These are phyloP conservation scores for Limulus polyphemus DNA, from an alignment of 2,888 invertebrate genomes.

Conservation along the genomic window DNA sequence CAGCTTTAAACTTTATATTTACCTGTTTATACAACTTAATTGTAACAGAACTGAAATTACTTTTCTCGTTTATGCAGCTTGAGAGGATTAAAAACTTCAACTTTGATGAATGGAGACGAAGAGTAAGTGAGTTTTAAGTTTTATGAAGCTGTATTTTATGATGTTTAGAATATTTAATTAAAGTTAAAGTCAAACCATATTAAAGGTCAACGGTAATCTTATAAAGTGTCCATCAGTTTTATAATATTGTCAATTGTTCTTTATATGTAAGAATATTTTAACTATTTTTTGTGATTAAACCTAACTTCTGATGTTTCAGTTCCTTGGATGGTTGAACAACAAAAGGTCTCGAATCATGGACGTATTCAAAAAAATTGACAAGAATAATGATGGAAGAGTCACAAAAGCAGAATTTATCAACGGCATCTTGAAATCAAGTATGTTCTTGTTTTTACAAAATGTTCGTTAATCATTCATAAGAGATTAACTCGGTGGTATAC, in stretches of 20 bases:
- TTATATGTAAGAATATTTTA: too few species aligned
- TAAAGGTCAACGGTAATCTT: too few species aligned
- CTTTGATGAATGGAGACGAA: constrained; percentile 98
- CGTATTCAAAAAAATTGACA: constrained; percentile 97
- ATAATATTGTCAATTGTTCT: too few species aligned
- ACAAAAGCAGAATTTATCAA: constrained; percentile 94
- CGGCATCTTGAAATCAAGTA: constrained; percentile 92
- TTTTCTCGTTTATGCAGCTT: constrained; percentile 40
- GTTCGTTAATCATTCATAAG: background rate
- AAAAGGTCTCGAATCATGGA: constrained; percentile 97
- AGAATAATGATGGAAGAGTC: constrained; percentile 92
- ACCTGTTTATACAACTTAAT: too few species aligned
- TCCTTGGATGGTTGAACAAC: constrained; percentile 98
- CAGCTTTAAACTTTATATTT: too few species aligned
- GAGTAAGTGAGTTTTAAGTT: constrained; percentile 46
- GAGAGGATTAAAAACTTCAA: constrained; percentile 96
- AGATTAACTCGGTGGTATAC: too few species aligned
- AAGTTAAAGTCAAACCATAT: too few species aligned
- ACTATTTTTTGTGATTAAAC: too few species aligned
- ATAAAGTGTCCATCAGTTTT: too few species aligned
- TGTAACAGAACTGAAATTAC: too few species aligned
- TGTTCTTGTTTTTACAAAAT: constrained; percentile 36
- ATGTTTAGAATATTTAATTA: background rate
- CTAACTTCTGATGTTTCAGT: constrained; percentile 43
- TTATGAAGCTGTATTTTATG: background rate